phyloP scores from a whole-genome alignment of 2,113 vertebrate genomes.

The Morone chrysops region DNA sequence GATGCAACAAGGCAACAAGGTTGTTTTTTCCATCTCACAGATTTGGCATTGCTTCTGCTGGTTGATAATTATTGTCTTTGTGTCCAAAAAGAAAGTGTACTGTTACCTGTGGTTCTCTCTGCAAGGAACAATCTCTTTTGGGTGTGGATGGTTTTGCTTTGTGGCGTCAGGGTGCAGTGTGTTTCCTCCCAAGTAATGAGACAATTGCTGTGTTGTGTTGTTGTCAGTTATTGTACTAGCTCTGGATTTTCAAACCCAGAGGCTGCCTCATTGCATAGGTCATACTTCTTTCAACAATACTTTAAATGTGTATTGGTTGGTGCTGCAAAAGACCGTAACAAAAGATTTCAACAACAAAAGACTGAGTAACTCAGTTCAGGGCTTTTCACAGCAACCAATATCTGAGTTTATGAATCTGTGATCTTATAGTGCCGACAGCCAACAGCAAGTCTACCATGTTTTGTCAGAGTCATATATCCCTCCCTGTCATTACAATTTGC shows the following conservation, averaged over 20 bases:
- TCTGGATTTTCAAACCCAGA: slow-evolving; percentile 2
- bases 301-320: not conserved
- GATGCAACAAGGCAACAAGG: not conserved
- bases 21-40: slow-evolving; percentile 27
- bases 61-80: not conserved
- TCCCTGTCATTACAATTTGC: not conserved
- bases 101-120: not conserved
- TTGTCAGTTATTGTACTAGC: not conserved
- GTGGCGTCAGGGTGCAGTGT: not conserved
- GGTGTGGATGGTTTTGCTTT: slow-evolving; percentile 4
- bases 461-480: not conserved
- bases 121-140: slow-evolving; percentile 10
- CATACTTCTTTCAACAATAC: not conserved
- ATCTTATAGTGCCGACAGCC: not conserved
- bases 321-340: not conserved
- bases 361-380: not conserved
- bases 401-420: not conserved
- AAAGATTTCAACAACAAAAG: not conserved
- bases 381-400: not conserved
- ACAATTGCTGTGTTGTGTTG: not conserved
- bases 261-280: not conserved
- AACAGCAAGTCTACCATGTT: not conserved
- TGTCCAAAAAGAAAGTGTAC: not conserved
- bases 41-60: not conserved
- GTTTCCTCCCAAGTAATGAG: not conserved